Evolutionary conservation across 2,797 vertebrate genomes (phyloP), one percentile per base, ranked within the genome.

Genomic region (Phylloscopus collybita): DNA sequence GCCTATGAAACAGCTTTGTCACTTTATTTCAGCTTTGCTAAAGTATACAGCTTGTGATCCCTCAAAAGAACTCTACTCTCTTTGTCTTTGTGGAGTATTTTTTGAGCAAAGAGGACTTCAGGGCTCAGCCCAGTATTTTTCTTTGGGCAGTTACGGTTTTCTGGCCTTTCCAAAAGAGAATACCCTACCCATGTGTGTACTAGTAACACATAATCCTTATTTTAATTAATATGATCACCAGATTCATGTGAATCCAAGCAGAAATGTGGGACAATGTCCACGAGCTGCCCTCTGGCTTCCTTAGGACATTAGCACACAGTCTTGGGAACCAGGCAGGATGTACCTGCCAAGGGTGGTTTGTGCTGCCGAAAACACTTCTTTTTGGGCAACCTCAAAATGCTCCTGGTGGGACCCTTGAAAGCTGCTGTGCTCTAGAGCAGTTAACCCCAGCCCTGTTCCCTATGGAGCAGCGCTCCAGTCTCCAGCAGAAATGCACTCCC

Each of bases 131-230:
- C 72, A 67, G 2, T 91, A 23, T 92, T 90, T 95, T 91, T 51
- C 38, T 82, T 80, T 90, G 85, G 73, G 78, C 59, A 95, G 80
- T 95, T 93, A 96, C 34, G 64, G 81, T 90, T 96, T 95, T 73
- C 83, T 88, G 81, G 44, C 59, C 42, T 95, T 97, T 97, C 95
- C 91, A 94, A 95, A 93, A 87, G 60, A 75, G 64, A 93, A 79
- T 36, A 51, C 23, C 36, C 78, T 70, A 59, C 61, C 78, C 94
- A 71, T 88, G 67, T 62, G 60, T 87, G 62, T 83, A 49, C 34
- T 92, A 59, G 82, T 81, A 92, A 92, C 93, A 89, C 83, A 88
- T 93, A 65, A 76, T 87, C 93, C 81, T 82, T 86, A 88, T 92
- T 94, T 89, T 42, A 88, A 71, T 88, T 88, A 90, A 93, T 80